A percentile compares a stretch with the other conserved stretches of the same genome.
Conservation (phyloP, 2,888 invertebrate species). For the Asteroscopus sphinx region DNA sequence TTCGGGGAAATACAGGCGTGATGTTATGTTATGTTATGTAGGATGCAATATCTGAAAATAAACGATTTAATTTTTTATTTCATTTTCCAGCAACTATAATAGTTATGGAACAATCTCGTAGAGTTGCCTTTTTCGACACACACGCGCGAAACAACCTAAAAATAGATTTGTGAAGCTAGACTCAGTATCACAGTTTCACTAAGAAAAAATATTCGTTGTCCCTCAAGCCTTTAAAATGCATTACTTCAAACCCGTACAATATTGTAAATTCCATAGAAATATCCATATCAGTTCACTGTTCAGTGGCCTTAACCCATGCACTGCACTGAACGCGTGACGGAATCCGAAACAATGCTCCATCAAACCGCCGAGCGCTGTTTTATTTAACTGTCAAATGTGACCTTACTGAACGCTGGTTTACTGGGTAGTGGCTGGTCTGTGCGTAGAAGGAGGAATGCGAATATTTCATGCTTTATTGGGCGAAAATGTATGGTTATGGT, state of each 20-base stretch:
- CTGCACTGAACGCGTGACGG: slow-evolving; percentile 73
- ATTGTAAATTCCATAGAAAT: slow-evolving; percentile 49
- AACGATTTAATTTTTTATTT: too few species aligned
- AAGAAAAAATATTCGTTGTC: slow-evolving; percentile 17
- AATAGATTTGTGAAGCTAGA: too few species aligned
- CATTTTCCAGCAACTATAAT: too few species aligned
- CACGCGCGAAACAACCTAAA: too few species aligned
- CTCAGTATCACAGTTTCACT: too few species aligned
- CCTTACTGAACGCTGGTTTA: slow-evolving; percentile 56
- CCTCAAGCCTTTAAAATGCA: neutral
- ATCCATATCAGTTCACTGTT: slow-evolving; percentile 52
- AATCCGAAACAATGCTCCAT: slow-evolving; percentile 87
- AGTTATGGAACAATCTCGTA: too few species aligned
- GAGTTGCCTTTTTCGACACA: too few species aligned
- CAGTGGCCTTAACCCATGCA: slow-evolving; percentile 75
- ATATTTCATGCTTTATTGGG: slow-evolving; percentile 15
- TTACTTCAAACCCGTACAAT: slow-evolving; percentile 13
- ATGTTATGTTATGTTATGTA: too few species aligned
- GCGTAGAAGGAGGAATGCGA: slow-evolving; percentile 39
- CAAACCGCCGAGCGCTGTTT: slow-evolving; percentile 69
- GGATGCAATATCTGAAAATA: too few species aligned
- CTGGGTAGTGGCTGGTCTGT: slow-evolving; percentile 34
- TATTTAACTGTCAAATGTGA: slow-evolving; percentile 72
- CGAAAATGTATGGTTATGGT: slow-evolving; percentile 21
- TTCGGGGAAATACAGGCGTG: too few species aligned